phyloP scores from a whole-genome alignment of 2,797 vertebrate genomes.

The Delichon dasypus region DNA sequence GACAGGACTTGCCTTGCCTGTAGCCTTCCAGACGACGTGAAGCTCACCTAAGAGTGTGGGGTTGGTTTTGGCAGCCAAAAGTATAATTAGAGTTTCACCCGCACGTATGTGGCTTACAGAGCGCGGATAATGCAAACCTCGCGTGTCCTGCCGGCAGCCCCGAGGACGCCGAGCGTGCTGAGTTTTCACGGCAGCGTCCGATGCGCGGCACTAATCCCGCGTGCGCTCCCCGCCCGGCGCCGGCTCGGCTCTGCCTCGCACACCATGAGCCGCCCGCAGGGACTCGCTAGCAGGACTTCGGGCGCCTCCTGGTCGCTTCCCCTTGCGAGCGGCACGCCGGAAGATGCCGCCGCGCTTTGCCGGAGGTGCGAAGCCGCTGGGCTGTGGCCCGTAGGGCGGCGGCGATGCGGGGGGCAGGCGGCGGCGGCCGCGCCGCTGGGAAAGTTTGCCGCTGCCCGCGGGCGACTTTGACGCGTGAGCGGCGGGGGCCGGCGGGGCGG shows the following conservation, averaged over 20 bases:
- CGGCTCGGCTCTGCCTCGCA: neutral
- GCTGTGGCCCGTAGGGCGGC: neutral
- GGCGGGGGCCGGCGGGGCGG: no score
- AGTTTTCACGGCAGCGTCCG: neutral
- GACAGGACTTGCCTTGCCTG: neutral
- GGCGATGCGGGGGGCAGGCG: neutral
- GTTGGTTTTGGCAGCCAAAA: neutral
- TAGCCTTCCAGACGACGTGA: neutral
- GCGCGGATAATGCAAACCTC: neutral
- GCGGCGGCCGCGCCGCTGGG: neutral
- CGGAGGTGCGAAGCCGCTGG: neutral
- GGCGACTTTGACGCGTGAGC: neutral
- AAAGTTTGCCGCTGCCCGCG: neutral
- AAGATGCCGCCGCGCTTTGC: neutral
- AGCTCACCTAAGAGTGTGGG: neutral
- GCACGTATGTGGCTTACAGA: accelerated
- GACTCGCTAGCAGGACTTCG: accelerated
- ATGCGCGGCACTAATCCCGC: neutral
- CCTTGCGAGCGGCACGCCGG: neutral
- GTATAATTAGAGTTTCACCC: neutral
- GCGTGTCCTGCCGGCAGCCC: neutral
- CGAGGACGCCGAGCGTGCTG: neutral
- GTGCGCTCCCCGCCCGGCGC: neutral
- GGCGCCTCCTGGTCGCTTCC: neutral
- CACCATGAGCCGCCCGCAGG: neutral